Base-by-base conservation (phyloP, 2,888 invertebrate species). In the Trichogramma dendrolimi region DNA sequence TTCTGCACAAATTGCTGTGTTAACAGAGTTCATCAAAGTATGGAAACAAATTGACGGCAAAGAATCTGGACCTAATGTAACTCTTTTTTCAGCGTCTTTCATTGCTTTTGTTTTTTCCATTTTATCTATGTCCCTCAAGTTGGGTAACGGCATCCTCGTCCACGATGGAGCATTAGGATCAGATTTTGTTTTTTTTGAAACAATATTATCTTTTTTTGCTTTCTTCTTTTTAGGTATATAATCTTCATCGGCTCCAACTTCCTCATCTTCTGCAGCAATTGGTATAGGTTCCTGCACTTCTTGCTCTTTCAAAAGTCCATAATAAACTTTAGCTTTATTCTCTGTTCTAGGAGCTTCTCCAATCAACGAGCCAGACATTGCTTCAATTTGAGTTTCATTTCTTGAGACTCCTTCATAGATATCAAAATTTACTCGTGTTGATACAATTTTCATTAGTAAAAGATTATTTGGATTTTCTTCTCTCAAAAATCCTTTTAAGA, bases 41-140 rank as follows among this genome's bases (percentile, higher is more conserved):
- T 98, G 99, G 80, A 96, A 95, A 75, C 98, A 97, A 72, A 96
- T 90, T 0, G 98, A 97, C 0, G 99, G 99, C 48, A 95, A 82
- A 56, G 86, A 87, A 53, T 96, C 96, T 4, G 91, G 85, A 0
- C 91, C 90, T 2, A 98, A 82, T 51, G 87, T 86, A 1, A 95
- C 88, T 64, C 96, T 84, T 75, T 94, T 95, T n/a, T 90, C 86
- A 1, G 94, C 89, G 80, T 97, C 97, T 58, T 94, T 82, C 52
- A 93, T 79, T 0, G 95, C 91, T 77, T 90, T 93, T 0, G 92
- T 86, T 80, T 94, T 96, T 75, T 97, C 96, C 65, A 92, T 72
- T 81, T 96, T 95, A 74, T 97, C 95, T 60, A 88, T 87, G 79
- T 98, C 97, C 81, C 92, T 91, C 86, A 96, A 81, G 79, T n/a